These are phyloP conservation scores for Parazoanthus darwini DNA, from an alignment of 92 coral and sea anemone genomes.

Conservation along the genomic window DNA sequence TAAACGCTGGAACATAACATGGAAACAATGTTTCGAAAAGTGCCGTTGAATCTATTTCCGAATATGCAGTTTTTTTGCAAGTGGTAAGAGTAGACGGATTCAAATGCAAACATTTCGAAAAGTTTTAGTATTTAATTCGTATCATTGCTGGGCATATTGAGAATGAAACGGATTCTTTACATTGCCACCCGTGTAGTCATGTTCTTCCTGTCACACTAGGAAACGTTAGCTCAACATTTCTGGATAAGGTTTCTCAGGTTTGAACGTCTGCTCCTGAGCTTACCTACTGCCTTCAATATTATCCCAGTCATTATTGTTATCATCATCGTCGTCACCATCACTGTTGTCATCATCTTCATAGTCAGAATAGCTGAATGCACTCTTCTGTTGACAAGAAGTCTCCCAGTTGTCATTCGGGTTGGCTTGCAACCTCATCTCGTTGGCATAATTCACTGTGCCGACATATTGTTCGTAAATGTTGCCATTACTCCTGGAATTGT, in stretches of 20 bases:
- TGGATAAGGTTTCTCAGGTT: background rate
- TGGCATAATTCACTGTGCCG: slow-evolving; percentile 23
- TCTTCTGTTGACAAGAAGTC: background rate
- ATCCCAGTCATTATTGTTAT: background rate
- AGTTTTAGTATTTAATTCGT: background rate
- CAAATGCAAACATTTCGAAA: too few relatives aligned
- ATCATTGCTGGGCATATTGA: background rate
- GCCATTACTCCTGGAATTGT: slow-evolving; percentile 8
- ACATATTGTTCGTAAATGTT: slow-evolving; percentile 30
- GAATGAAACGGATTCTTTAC: background rate
- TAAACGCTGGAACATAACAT: background rate
- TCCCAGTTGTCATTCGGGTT: background rate
- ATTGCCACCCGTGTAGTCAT: background rate
- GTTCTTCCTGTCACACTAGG: background rate
- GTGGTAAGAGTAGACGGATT: too few relatives aligned
- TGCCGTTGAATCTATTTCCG: background rate
- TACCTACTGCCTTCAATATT: slow-evolving; percentile 26
- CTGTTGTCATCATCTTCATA: slow-evolving; percentile 27
- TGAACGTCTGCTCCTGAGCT: slow-evolving; percentile 1
- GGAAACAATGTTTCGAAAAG: background rate
- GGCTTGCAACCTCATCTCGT: background rate
- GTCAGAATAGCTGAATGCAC: slow-evolving; percentile 40
- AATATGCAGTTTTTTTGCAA: background rate
- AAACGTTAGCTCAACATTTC: background rate
- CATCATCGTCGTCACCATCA: background rate